Base-by-base conservation (phyloP, 1,140 invertebrate genomes). In the Drosophila sucinea region DNA sequence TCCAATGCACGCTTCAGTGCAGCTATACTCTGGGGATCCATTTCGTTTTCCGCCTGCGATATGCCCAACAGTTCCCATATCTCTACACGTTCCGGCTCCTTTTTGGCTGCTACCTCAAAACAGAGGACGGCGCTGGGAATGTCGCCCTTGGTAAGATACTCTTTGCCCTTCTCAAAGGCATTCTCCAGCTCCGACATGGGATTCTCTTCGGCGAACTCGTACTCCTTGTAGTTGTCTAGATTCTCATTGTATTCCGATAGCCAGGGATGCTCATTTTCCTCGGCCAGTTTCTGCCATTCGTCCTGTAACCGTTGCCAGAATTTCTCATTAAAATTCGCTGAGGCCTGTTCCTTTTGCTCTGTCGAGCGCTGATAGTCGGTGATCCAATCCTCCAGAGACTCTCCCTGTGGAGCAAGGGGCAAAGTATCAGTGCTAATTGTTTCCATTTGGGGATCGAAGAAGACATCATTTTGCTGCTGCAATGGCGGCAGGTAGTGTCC, bases 101-200 rank as follows among this genome's bases (percentile, higher is more conserved):
- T 96, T 91, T 98, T 96, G 5, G 96, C 97, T 44, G 98, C 98
- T 64, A 97, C 97, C 94, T 99, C 99, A 93, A 99, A 99, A 84
- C 98, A 96, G 3, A 99, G 93, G 1, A 99, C 98, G 29, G 99
- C 98, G 79, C 97, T 97, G 17, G 98, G 97, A 66, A 99, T 94
- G 93, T 99, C 98, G 29, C 98, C 98, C 73, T 94, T 94, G 85
- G 95, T 94, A 61, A 99, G 92, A 87, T 96, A 95, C 80, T 95
- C 94, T 85, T 98, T 95, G 0, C 98, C 98, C 83, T 97, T 96
- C 91, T 96, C 95, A 66, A 99, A 94, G 11, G 97, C 95, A 93
- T 98, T 95, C n/a, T 94, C 93, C 80, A 96, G 93, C 81, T 97
- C 94, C 61, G 94, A 93, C 95, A 98, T 96, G 7, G 97, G 96